These are phyloP conservation scores for Megaceryle torquata DNA, from an alignment of 2,113 vertebrate genomes.

Conservation along the genomic window DNA sequence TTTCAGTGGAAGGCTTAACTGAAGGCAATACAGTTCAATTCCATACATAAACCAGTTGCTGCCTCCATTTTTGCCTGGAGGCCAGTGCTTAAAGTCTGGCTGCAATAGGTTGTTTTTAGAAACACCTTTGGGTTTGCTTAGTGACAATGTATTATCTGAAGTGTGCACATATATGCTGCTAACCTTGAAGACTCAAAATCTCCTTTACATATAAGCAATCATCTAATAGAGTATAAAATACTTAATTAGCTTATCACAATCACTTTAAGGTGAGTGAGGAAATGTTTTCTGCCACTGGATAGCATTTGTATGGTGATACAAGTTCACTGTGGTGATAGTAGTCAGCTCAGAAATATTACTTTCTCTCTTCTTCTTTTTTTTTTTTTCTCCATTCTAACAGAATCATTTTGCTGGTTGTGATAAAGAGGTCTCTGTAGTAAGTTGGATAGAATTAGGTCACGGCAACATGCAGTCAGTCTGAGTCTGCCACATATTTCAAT, in stretches of 20 bases:
- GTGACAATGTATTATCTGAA: neutral
- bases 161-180: neutral
- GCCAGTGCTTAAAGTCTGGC: neutral
- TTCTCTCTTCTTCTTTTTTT: neutral
- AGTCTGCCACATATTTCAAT: conserved; percentile 41
- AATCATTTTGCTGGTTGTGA: conserved; percentile 8
- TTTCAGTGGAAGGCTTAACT: neutral
- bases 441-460: conserved; percentile 50
- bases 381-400: neutral
- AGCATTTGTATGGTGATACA: neutral
- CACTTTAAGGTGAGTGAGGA: neutral
- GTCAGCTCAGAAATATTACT: neutral
- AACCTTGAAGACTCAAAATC: neutral
- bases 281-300: neutral
- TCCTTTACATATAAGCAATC: neutral
- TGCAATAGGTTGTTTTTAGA: neutral
- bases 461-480: neutral
- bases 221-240: neutral
- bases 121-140: neutral
- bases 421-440: conserved; percentile 56
- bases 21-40: neutral
- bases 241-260: neutral
- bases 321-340: neutral
- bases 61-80: neutral
- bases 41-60: neutral